Conservation (phyloP, 30 jellyfish, hydroid and myxozoan species). For the Cassiopea xamachana region DNA sequence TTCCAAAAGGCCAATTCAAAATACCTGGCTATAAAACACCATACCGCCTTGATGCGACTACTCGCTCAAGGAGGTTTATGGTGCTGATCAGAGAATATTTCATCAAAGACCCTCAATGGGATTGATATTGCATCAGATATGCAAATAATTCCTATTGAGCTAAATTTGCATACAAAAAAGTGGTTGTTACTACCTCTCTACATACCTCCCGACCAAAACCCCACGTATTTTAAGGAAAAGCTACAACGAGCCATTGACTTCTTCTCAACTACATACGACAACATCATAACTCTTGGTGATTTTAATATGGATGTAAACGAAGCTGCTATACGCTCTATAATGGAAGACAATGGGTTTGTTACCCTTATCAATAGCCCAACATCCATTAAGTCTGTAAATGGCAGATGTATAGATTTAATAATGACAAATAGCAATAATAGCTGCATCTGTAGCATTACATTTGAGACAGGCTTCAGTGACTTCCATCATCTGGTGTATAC, state of each 20-base stretch:
- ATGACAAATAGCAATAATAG: constrained; percentile 29
- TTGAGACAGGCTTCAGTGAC: constrained; percentile 28
- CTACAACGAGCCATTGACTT: constrained; percentile 27
- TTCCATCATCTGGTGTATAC: constrained; percentile 45
- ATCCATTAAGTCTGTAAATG: constrained; percentile 10
- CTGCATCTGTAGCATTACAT: constrained; percentile 17
- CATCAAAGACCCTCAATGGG: constrained; percentile 31
- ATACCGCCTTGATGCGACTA: constrained; percentile 20
- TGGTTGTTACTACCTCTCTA: constrained; percentile 48
- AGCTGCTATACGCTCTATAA: constrained; percentile 25
- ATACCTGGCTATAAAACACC: constrained; percentile 27
- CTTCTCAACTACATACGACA: constrained; percentile 35
- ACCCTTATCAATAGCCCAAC: constrained; percentile 3
- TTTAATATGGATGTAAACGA: constrained; percentile 28
- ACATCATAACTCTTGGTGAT: constrained; percentile 30
- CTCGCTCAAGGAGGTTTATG: constrained; percentile 17
- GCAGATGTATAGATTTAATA: constrained; percentile 20
- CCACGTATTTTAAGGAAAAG: neutral
- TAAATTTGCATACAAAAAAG: constrained; percentile 51
- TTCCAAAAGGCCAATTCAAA: constrained; percentile 11
- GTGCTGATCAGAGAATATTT: constrained; percentile 10
- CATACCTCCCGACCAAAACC: constrained; percentile 42
- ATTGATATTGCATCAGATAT: constrained; percentile 28
- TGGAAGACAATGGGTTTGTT: constrained; percentile 23
- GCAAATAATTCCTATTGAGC: constrained; percentile 47